Evolutionary conservation across 92 coral and sea anemone genomes (phyloP).

Genomic region (Desmophyllum pertusum): DNA sequence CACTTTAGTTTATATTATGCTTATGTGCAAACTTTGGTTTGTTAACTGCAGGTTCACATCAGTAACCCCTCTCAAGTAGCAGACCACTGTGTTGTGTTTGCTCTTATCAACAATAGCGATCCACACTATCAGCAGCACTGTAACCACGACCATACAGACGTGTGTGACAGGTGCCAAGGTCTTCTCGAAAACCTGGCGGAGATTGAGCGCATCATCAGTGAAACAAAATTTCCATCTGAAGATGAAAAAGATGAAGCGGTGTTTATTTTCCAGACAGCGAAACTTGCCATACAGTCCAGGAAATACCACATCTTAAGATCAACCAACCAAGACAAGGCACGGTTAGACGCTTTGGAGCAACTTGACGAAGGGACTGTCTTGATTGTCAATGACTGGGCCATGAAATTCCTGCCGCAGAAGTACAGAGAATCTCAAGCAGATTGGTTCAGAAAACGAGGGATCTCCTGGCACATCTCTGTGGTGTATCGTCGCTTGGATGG

Average conservation of each 20-base stretch:
- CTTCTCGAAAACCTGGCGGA: not conserved
- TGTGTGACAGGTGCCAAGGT: not conserved
- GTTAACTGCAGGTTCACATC: not conserved
- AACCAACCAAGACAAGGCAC: conserved; percentile 36
- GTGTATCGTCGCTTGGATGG: conserved; percentile 26
- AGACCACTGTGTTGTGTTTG: conserved; percentile 34
- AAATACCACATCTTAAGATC: conserved; percentile 31
- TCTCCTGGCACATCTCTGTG: conserved; percentile 42
- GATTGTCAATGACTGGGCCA: conserved; percentile 20
- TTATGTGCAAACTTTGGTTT: not conserved
- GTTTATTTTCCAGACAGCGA: conserved; percentile 8
- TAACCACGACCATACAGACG: conserved; percentile 4
- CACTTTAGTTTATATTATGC: not conserved
- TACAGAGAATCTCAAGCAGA: conserved; percentile 37
- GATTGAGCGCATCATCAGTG: not conserved
- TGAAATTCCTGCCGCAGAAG: conserved; percentile 1
- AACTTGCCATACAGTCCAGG: conserved; percentile 33
- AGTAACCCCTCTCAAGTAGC: conserved; percentile 9
- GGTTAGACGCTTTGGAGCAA: not conserved
- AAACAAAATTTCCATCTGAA: not conserved
- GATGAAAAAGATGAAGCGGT: conserved; percentile 36
- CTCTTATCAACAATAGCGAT: conserved; percentile 34
- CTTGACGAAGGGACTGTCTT: conserved; percentile 28
- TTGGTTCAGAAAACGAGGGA: conserved; percentile 25
- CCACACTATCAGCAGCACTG: conserved; percentile 4